These are phyloP conservation scores for Melanotaenia duboulayi DNA, from an alignment of 2,113 vertebrate genomes.

Conservation along the genomic window DNA sequence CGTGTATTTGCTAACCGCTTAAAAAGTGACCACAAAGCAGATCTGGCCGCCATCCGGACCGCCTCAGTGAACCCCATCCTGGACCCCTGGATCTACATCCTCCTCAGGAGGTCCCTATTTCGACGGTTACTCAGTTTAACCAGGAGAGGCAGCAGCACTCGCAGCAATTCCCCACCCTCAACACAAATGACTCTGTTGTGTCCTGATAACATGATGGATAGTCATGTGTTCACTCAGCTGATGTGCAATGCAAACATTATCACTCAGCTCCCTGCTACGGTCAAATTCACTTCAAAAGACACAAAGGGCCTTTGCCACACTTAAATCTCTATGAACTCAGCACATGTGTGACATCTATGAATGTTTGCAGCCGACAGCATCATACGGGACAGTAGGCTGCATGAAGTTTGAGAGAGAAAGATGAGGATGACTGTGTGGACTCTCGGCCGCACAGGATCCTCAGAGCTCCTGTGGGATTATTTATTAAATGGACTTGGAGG, in stretches of 20 bases:
- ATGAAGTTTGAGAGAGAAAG: neutral
- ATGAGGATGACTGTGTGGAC: neutral
- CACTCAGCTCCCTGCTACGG: conserved; percentile 46
- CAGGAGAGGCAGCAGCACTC: conserved; percentile 34
- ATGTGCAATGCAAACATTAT: conserved; percentile 61
- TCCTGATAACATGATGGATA: conserved; percentile 38
- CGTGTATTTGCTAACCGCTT: conserved; percentile 91
- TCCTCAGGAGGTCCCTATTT: conserved; percentile 92
- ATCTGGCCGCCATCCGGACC: conserved; percentile 92
- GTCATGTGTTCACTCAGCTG: conserved; percentile 56
- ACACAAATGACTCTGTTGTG: conserved; percentile 16
- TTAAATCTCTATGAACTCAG: conserved; percentile 16
- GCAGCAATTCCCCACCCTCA: neutral
- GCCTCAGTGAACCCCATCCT: conserved; percentile 95
- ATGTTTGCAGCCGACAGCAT: conserved; percentile 7
- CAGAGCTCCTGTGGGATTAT: conserved; percentile 3
- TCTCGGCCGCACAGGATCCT: neutral
- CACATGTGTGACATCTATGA: neutral
- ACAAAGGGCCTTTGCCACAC: conserved; percentile 21
- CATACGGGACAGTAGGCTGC: neutral
- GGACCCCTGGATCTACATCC: conserved; percentile 97
- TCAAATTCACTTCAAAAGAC: neutral
- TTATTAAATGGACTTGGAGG: neutral
- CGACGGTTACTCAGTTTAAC: conserved; percentile 79
- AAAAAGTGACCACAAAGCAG: conserved; percentile 80